Percentiles rank a stretch among this genome's conserved stretches.
phyloP scores from a whole-genome alignment of 2,797 vertebrate species.

The Rhinichthys osculus region DNA sequence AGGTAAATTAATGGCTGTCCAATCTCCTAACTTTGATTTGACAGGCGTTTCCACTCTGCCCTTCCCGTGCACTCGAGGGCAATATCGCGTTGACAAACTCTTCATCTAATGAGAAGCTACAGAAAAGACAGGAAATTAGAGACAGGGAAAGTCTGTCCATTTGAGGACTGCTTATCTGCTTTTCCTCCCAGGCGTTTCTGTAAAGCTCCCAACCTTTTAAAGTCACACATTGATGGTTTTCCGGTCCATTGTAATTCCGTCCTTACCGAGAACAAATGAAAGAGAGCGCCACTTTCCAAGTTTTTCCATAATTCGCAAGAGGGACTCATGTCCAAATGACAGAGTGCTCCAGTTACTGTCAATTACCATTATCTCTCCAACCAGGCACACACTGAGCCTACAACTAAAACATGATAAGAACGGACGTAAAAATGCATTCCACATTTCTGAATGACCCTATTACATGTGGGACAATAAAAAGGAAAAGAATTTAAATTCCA shows the following conservation, averaged over 20 bases:
- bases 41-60: slow-evolving; percentile 36
- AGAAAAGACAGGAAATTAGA: slow-evolving; percentile 31
- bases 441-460: slow-evolving; percentile 34
- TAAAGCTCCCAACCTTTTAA: slow-evolving; percentile 14
- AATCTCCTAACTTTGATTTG: slow-evolving; percentile 38
- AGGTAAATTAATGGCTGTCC: slow-evolving; percentile 41
- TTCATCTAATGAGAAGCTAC: slow-evolving; percentile 47
- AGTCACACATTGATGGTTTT: not conserved
- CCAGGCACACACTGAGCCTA: slow-evolving; percentile 6
- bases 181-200: not conserved
- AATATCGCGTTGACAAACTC: slow-evolving; percentile 29
- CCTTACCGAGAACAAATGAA: slow-evolving; percentile 23
- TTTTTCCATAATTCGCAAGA: not conserved
- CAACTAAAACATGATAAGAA: slow-evolving; percentile 41
- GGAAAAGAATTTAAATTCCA: not conserved
- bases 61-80: slow-evolving; percentile 23
- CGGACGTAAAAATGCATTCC: slow-evolving; percentile 34
- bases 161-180: slow-evolving; percentile 10
- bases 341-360: slow-evolving; percentile 24
- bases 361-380: slow-evolving; percentile 38
- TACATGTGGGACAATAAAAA: not conserved
- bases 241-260: slow-evolving; percentile 3
- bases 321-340: slow-evolving; percentile 15
- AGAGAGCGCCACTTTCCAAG: not conserved
- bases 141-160: slow-evolving; percentile 10